Evolutionary conservation across 2,113 vertebrate genomes (phyloP).

Genomic region (Parotia lawesii): DNA sequence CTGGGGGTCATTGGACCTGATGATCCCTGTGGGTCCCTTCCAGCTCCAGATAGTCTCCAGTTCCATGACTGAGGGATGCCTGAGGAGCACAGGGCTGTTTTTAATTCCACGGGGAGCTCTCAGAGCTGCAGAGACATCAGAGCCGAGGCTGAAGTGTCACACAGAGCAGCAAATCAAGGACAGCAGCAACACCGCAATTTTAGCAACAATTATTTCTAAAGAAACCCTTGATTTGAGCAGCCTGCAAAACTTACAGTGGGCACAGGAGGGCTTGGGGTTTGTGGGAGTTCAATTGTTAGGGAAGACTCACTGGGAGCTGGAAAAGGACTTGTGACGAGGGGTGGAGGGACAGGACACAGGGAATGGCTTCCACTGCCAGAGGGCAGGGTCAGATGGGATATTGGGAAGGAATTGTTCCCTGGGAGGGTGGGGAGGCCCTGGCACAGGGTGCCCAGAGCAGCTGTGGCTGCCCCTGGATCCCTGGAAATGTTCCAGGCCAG

Average conservation of each 20-base stretch:
- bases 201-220: background rate
- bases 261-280: background rate
- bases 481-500: fast-evolving
- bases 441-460: background rate
- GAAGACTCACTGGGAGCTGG: background rate
- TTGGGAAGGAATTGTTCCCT: background rate
- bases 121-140: background rate
- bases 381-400: background rate
- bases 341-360: background rate
- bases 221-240: background rate
- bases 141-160: background rate
- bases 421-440: fast-evolving
- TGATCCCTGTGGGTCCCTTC: background rate
- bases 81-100: background rate
- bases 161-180: background rate
- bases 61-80: background rate
- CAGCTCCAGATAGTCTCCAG: background rate
- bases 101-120: background rate
- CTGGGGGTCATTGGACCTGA: fast-evolving
- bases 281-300: background rate
- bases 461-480: background rate
- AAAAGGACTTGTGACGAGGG: background rate
- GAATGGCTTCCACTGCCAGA: background rate
- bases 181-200: background rate
- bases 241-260: background rate